Conservation (phyloP, 2,113 vertebrate genomes). For the Menura novaehollandiae region DNA sequence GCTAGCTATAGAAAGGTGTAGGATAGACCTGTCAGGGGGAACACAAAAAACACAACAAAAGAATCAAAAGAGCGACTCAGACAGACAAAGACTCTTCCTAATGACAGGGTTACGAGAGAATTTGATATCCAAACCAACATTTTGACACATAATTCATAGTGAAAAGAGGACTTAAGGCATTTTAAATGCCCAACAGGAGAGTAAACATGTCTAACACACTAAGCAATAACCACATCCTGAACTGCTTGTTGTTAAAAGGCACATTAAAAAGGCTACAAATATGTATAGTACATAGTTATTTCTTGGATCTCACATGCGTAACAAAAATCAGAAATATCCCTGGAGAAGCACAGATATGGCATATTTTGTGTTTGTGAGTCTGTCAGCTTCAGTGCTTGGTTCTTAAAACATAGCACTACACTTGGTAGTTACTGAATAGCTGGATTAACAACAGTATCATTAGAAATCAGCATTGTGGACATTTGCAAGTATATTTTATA, state of each 20-base stretch:
- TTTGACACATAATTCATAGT: background rate
- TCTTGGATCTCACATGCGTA: background rate
- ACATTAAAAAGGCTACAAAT: background rate
- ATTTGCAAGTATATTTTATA: background rate
- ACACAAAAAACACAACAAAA: background rate
- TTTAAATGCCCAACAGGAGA: constrained; percentile 4
- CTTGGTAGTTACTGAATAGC: background rate
- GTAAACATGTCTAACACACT: background rate
- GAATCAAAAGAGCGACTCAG: background rate
- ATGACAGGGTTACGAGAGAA: constrained; percentile 14
- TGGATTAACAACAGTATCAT: background rate
- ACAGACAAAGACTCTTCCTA: constrained; percentile 14
- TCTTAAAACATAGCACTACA: background rate
- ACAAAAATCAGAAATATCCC: background rate
- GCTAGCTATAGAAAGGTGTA: constrained; percentile 41
- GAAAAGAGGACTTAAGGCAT: constrained; percentile 18
- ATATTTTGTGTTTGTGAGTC: background rate
- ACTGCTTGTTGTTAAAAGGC: background rate
- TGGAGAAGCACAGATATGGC: background rate
- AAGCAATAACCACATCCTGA: background rate
- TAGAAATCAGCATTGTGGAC: background rate
- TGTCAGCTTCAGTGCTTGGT: background rate
- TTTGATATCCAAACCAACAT: constrained; percentile 33
- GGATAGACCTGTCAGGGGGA: constrained; percentile 30
- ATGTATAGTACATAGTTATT: background rate